These are phyloP conservation scores for Petaurus breviceps DNA, from an alignment of 2,113 vertebrate species.

Conservation along the genomic window DNA sequence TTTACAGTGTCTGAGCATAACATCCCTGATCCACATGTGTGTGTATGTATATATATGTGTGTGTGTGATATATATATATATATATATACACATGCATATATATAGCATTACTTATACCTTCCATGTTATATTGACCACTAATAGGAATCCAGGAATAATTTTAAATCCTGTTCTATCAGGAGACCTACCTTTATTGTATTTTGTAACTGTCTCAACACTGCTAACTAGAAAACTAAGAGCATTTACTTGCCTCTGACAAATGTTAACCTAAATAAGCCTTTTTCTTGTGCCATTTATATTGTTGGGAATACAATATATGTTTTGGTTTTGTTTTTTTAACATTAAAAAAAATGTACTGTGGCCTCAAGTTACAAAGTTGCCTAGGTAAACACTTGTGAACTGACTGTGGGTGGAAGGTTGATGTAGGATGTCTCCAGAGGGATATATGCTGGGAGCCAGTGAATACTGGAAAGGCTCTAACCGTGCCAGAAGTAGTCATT, in stretches of 20 bases:
- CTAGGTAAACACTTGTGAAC: conserved; percentile 68
- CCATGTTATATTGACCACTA: conserved; percentile 85
- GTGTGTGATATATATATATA: background rate
- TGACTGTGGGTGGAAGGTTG: conserved; percentile 68
- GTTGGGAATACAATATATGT: conserved; percentile 69
- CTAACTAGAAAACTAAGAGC: conserved; percentile 84
- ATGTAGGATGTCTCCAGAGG: conserved; percentile 1
- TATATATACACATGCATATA: background rate
- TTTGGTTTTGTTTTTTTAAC: conserved; percentile 49
- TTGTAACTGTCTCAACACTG: conserved; percentile 85
- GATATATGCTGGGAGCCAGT: conserved; percentile 19
- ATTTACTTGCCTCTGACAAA: conserved; percentile 83
- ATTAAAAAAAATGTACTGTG: conserved; percentile 63
- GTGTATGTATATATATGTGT: background rate
- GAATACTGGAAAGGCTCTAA: conserved; percentile 40
- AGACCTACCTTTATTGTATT: conserved; percentile 76
- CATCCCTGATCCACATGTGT: conserved; percentile 73
- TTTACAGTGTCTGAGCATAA: conserved; percentile 83
- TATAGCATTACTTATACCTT: conserved; percentile 79
- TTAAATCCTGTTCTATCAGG: conserved; percentile 74
- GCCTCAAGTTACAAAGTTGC: conserved; percentile 76
- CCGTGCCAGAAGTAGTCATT: conserved; percentile 35
- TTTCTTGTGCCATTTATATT: conserved; percentile 83
- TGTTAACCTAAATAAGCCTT: conserved; percentile 78
- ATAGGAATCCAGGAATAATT: conserved; percentile 82